Base-by-base conservation (phyloP, 2,888 invertebrate species). In the Aproaerema taeniolella region DNA sequence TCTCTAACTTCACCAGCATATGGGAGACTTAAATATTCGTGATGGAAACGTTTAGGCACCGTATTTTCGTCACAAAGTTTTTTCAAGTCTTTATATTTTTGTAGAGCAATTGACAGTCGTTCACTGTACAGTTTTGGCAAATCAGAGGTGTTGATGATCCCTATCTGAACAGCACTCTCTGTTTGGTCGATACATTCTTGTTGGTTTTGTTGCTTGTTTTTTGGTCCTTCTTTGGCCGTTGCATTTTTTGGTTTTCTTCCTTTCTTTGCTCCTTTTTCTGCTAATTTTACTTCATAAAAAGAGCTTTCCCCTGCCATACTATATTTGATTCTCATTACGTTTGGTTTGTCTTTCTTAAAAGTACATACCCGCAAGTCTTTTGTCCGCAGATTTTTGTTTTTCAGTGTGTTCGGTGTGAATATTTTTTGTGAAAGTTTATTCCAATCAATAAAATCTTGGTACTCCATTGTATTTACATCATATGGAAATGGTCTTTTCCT, bases 381-480 rank as follows among this genome's bases (percentile, higher is more conserved):
- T 4, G 7, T 6, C 7, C 7, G 4, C 7, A 20, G 7, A n/a
- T 10, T 50, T 49, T 14, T 48, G 42, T 10, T 39, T 17, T 29
- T 46, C 38, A 17, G 15, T 40, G 37, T 38, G n/a, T n/a, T n/a
- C n/a, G n/a, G 41, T 29, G 45, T 43, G 13, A 43, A 38, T 25
- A 30, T 38, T 20, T 34, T 32, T 2, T 14, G 31, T 20, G 39
- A 9, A 25, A 42, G 7, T 31, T 42, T 13, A 28, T 41, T 31
- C 29, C 33, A 45, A 34, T 37, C 31, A 24, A 39, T 36, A 38
- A 45, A 45, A 38, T 45, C 42, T 12, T 32, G 24, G 24, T 39
- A 16, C 17, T 45, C 41, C 31, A 42, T 17, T 8, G 34, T 33
- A 33, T 9, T 36, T 1, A 60, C 59, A 5, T 59, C 7, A 11